Evolutionary conservation across 2,113 vertebrate species (phyloP).

Genomic region (Xiphias gladius): DNA sequence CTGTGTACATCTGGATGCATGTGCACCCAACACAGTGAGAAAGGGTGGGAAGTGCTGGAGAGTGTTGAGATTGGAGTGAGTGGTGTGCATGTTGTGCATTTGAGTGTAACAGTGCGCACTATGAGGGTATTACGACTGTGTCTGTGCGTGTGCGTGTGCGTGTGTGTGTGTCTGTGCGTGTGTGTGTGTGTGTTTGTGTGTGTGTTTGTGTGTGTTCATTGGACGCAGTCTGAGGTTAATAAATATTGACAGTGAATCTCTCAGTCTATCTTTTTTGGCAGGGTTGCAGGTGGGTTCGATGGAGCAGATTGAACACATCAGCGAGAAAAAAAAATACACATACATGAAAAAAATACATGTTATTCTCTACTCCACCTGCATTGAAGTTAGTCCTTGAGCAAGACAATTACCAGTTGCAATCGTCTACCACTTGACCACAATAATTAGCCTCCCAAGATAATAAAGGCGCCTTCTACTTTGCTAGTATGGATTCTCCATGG

Average conservation of each 20-base stretch:
- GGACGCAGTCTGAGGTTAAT: conserved; percentile 76
- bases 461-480: conserved; percentile 26
- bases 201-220: conserved; percentile 25
- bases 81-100: conserved; percentile 63
- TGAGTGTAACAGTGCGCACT: conserved; percentile 44
- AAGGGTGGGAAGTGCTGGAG: conserved; percentile 32
- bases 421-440: conserved; percentile 18
- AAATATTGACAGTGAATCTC: conserved; percentile 83
- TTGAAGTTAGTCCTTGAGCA: conserved; percentile 43
- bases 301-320: conserved; percentile 72
- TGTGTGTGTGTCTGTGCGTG: conserved; percentile 9
- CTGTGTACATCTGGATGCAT: conserved; percentile 58
- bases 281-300: conserved; percentile 80
- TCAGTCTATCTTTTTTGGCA: conserved; percentile 73
- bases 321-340: conserved; percentile 6
- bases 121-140: conserved; percentile 30
- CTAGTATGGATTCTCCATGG: conserved; percentile 35
- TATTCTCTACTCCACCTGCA: not conserved
- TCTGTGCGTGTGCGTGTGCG: conserved; percentile 5
- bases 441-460: conserved; percentile 54
- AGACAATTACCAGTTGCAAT: conserved; percentile 19
- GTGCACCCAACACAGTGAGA: not conserved
- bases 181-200: conserved; percentile 3
- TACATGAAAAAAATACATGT: not conserved
- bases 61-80: conserved; percentile 45